Base-by-base conservation (phyloP, 1,140 invertebrate species). In the Atta cephalotes region DNA sequence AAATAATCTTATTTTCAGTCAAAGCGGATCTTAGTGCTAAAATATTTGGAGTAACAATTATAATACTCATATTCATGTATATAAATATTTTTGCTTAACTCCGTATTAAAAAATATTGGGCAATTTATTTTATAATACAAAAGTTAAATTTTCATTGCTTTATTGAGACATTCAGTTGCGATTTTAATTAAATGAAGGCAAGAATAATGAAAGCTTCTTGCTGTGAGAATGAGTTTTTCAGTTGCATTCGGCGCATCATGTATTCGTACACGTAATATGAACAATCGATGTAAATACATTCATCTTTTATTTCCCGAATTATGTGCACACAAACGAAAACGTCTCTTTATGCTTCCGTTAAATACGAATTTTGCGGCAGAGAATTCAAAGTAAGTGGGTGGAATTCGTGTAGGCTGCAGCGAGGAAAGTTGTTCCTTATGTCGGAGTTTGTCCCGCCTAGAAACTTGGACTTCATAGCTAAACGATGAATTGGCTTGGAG, bases 401-500 rank as follows among this genome's bases (percentile, higher is more conserved):
- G 85, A 71, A 79, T 72, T 84, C 85, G 89, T 65, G 85, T 72
- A 58, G 88, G 78, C 71, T 49, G 77, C n/a, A 14, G 9, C 77
- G 85, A 78, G 72, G 78, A 89, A 90, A 90, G 89, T 90, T 89
- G 89, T 90, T 88, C 78, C 76, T 80, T 87, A 66, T 4, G 80
- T 25, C 45, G 18, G 39, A 74, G 80, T 62, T 84, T 84, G 45
- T 76, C 66, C 45, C 79, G 79, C 31, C 68, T 49, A 62, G 80
- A 84, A 84, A 76, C 80, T 84, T 84, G 28, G 80, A 74, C 39
- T 51, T 84, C 39, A 62, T 62, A 84, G 70, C 45, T 60, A 28
- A 62, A 14, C 70, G 70, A 76, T 84, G 70, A 84, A 74, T 76
- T 76, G 80, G 70, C 80, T 84, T 21, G 18, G 39, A 74, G 58